Conservation (phyloP, 2,113 vertebrate genomes). For the Romanogobio albipinnatus region DNA sequence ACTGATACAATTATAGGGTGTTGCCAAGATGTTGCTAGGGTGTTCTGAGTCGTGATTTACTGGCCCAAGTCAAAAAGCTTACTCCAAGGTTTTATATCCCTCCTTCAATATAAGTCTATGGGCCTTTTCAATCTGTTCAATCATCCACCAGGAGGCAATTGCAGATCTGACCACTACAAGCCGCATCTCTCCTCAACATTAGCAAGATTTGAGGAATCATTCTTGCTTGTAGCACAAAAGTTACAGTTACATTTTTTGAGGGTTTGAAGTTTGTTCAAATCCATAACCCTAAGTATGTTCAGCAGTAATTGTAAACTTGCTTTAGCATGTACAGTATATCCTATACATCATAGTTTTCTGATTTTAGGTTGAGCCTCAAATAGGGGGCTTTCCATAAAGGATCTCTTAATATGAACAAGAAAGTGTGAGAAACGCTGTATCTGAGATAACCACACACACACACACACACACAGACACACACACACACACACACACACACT, state of each 20-base stretch:
- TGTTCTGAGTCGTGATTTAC: background rate
- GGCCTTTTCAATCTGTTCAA: background rate
- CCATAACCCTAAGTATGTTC: too few species aligned
- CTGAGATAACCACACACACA: conserved; percentile 5
- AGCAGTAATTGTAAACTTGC: background rate
- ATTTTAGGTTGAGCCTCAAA: background rate
- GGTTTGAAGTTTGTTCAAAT: too few species aligned
- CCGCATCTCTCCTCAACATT: background rate
- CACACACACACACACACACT: conserved; percentile 43
- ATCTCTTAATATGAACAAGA: conserved; percentile 43
- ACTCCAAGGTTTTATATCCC: background rate
- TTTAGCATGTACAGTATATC: background rate
- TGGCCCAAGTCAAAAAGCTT: too few species aligned
- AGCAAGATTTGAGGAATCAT: background rate
- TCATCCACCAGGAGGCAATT: background rate
- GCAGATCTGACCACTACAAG: background rate
- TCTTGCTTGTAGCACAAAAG: background rate
- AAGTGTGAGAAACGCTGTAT: conserved; percentile 10
- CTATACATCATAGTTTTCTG: background rate
- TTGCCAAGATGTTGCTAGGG: background rate
- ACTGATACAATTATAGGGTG: background rate
- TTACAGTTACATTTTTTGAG: too few species aligned
- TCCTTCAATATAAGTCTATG: background rate
- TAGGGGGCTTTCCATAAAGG: conserved; percentile 51
- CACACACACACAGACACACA: conserved; percentile 26